Conservation (phyloP, 2,113 vertebrate genomes). For the Tenebrosternarchus preto region DNA sequence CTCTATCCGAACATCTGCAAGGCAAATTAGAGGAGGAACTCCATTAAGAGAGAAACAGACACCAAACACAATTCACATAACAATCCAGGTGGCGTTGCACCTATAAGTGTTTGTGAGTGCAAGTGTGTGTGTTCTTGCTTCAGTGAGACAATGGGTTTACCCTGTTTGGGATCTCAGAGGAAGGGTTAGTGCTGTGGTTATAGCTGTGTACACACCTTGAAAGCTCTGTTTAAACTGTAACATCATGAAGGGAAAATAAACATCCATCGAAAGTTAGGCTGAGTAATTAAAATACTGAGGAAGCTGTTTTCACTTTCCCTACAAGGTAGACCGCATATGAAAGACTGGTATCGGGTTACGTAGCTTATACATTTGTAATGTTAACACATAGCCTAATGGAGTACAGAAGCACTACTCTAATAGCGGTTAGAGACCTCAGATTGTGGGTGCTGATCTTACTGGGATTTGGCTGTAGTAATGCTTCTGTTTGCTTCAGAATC, state of each 20-base stretch:
- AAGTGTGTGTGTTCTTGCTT: too few relatives aligned
- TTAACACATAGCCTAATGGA: neutral
- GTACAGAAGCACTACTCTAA: too few relatives aligned
- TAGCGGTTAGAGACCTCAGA: neutral
- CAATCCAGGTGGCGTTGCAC: constrained; percentile 15
- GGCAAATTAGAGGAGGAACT: constrained; percentile 18
- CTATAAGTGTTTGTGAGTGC: constrained; percentile 49
- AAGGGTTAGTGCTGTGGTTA: constrained; percentile 59
- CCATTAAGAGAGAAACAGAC: neutral
- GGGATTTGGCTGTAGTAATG: constrained; percentile 95
- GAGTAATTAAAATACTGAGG: too few relatives aligned
- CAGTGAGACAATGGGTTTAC: too few relatives aligned
- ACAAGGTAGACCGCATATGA: too few relatives aligned
- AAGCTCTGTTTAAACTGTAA: neutral
- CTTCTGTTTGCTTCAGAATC: constrained; percentile 97
- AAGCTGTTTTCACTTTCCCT: too few relatives aligned
- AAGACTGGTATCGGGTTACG: too few relatives aligned
- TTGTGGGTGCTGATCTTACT: constrained; percentile 80
- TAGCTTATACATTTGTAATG: too few relatives aligned
- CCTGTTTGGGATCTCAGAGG: neutral
- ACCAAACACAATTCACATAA: neutral
- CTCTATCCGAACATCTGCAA: constrained; percentile 93
- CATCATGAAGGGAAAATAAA: too few relatives aligned
- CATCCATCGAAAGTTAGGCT: too few relatives aligned
- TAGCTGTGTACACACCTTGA: constrained; percentile 46